A percentile compares a stretch with the other conserved stretches of the same genome.
Evolutionary conservation across 2,888 invertebrate genomes (phyloP).

Genomic region (Hoplodrina blanda): DNA sequence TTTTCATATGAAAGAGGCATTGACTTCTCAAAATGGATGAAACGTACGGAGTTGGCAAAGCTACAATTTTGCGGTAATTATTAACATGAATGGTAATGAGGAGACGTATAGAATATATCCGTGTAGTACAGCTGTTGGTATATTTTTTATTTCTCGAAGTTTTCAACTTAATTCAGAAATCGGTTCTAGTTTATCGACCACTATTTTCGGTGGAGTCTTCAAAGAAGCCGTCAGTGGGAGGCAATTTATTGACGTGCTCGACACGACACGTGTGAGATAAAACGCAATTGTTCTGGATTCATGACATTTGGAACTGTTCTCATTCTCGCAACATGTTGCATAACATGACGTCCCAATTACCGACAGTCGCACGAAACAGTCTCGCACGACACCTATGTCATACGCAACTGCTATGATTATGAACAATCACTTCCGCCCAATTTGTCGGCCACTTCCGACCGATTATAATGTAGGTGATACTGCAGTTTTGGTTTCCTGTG

Average conservation of each 20-base stretch:
- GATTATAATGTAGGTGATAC: slow-evolving; percentile 69
- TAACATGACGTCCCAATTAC: slow-evolving; percentile 69
- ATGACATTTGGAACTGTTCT: slow-evolving; percentile 70
- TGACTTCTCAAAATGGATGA: slow-evolving; percentile 48
- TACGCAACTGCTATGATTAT: slow-evolving; percentile 65
- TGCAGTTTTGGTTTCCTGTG: slow-evolving; percentile 70
- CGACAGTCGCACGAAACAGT: slow-evolving; percentile 66
- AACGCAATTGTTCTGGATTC: slow-evolving; percentile 69
- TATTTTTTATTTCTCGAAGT: neutral
- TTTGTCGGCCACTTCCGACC: slow-evolving; percentile 75
- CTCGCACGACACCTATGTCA: slow-evolving; percentile 69
- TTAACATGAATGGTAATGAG: slow-evolving; percentile 49
- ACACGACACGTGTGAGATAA: slow-evolving; percentile 60
- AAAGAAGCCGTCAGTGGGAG: slow-evolving; percentile 63
- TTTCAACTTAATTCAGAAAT: slow-evolving; percentile 21
- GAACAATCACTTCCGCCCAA: slow-evolving; percentile 81
- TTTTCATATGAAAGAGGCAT: slow-evolving; percentile 53
- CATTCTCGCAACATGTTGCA: slow-evolving; percentile 68
- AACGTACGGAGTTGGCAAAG: slow-evolving; percentile 40
- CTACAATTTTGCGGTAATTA: slow-evolving; percentile 44
- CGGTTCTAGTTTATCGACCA: slow-evolving; percentile 12
- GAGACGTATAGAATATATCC: slow-evolving; percentile 18
- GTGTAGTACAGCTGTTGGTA: slow-evolving; percentile 13
- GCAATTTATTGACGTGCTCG: slow-evolving; percentile 54
- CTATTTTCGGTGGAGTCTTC: slow-evolving; percentile 40